Percentiles rank a stretch among this genome's conserved stretches.
Conservation (phyloP, 2,888 invertebrate species). For the Enchytraeus crypticus region DNA sequence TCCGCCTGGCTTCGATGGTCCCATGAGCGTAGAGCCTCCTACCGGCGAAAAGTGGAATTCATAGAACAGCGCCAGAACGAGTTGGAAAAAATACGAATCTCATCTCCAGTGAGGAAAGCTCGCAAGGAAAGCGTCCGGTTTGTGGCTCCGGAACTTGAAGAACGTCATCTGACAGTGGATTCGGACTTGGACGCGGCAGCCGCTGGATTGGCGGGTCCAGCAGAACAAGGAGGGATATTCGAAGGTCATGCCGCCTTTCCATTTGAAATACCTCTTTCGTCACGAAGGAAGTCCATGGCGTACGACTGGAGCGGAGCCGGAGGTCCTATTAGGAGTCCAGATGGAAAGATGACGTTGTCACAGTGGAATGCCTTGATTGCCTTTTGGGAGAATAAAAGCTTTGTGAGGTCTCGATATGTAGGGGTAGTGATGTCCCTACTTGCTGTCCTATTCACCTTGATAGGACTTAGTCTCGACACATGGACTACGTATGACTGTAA, state of each 20-base stretch:
- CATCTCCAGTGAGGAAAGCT: conserved; percentile 45
- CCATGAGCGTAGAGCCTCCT: conserved; percentile 36
- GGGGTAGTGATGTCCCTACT: conserved; percentile 22
- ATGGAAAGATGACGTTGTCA: conserved; percentile 30
- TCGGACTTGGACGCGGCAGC: too few species aligned
- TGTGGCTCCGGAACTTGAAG: conserved; percentile 23
- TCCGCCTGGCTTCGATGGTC: conserved; percentile 30
- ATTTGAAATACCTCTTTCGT: not conserved
- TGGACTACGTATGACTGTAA: too few species aligned
- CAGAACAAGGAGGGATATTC: too few species aligned
- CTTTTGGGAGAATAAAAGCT: conserved; percentile 43
- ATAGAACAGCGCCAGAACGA: conserved; percentile 33
- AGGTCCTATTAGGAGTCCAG: not conserved
- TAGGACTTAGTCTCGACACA: too few species aligned
- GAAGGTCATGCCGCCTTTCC: conserved; percentile 7
- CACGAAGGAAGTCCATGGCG: not conserved
- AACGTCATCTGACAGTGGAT: conserved; percentile 15
- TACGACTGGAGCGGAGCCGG: too few species aligned
- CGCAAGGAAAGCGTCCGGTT: conserved; percentile 27
- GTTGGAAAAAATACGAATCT: conserved; percentile 33
- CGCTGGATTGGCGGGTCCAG: not conserved
- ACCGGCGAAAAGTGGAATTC: conserved; percentile 34
- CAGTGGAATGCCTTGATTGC: conserved; percentile 39
- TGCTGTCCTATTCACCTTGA: not conserved
- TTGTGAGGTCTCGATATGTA: conserved; percentile 36